Evolutionary conservation across 2,113 vertebrate genomes (phyloP).

Genomic region (Alexandromys fortis): DNA sequence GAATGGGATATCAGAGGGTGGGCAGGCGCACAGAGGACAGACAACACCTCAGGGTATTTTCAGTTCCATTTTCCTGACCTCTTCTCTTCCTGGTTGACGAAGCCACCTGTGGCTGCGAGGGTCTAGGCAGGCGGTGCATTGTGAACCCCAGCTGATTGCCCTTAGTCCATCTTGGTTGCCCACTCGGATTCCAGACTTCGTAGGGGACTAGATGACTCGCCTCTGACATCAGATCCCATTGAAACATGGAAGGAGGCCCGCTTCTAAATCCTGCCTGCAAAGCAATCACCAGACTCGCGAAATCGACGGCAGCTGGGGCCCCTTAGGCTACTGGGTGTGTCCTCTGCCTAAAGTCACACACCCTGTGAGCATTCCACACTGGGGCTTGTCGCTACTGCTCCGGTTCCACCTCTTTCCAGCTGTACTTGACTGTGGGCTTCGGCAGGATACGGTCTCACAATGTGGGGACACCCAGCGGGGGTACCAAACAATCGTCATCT

Average conservation of each 20-base stretch:
- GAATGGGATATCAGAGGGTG: not conserved
- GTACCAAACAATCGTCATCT: constrained; percentile 68
- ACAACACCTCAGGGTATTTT: not conserved
- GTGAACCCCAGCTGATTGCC: not conserved
- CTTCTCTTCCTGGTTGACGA: not conserved
- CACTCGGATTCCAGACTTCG: not conserved
- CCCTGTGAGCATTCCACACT: not conserved
- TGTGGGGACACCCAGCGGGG: constrained; percentile 42
- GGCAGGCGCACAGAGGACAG: too few relatives aligned
- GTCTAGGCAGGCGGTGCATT: not conserved
- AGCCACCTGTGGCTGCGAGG: not conserved
- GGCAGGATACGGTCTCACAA: not conserved
- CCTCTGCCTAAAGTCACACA: not conserved
- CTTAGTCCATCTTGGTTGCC: not conserved
- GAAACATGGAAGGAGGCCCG: not conserved
- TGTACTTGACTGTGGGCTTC: not conserved
- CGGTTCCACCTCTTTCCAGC: not conserved
- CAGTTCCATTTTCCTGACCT: not conserved
- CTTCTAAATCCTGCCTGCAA: too few relatives aligned
- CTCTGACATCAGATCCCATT: not conserved
- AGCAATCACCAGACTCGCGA: not conserved
- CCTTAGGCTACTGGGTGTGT: too few relatives aligned
- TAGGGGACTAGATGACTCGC: not conserved
- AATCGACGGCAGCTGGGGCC: not conserved
- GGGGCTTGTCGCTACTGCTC: not conserved